Percentiles rank a stretch among this genome's conserved stretches.
Evolutionary conservation across 64 coral and sea anemone species (phyloP).

Genomic region (Montipora efflorescens): DNA sequence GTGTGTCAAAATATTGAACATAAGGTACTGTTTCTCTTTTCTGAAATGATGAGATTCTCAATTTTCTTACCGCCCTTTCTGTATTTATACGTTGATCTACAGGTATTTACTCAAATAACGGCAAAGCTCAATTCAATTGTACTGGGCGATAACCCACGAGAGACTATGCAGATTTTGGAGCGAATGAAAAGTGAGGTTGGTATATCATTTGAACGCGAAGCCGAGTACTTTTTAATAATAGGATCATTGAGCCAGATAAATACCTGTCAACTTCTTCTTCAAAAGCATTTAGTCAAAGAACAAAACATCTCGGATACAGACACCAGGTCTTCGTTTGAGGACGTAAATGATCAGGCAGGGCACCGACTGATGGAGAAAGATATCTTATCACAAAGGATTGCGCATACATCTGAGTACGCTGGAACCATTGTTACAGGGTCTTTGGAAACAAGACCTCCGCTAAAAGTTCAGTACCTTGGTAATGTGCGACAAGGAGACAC

Average conservation of each 20-base stretch:
- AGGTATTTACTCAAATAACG: constrained; percentile 12
- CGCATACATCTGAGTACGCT: background rate
- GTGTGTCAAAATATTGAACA: no score
- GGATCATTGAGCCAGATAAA: constrained; percentile 23
- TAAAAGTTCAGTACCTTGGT: background rate
- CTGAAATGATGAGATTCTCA: no score
- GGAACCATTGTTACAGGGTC: background rate
- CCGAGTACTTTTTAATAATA: background rate
- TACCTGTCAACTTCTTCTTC: background rate
- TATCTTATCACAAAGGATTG: no score
- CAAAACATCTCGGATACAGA: background rate
- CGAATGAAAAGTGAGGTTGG: background rate
- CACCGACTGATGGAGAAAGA: background rate
- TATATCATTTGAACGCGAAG: background rate
- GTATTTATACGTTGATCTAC: background rate
- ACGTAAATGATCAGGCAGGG: background rate
- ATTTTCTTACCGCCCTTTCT: no score
- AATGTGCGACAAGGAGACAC: background rate
- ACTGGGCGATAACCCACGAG: background rate
- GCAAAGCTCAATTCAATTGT: background rate
- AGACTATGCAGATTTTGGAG: background rate
- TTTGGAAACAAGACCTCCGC: background rate
- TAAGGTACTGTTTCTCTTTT: no score
- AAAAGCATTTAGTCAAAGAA: background rate
- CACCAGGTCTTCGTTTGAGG: background rate